Base-by-base conservation (phyloP, 2,113 vertebrate genomes). In the Aptenodytes patagonicus region DNA sequence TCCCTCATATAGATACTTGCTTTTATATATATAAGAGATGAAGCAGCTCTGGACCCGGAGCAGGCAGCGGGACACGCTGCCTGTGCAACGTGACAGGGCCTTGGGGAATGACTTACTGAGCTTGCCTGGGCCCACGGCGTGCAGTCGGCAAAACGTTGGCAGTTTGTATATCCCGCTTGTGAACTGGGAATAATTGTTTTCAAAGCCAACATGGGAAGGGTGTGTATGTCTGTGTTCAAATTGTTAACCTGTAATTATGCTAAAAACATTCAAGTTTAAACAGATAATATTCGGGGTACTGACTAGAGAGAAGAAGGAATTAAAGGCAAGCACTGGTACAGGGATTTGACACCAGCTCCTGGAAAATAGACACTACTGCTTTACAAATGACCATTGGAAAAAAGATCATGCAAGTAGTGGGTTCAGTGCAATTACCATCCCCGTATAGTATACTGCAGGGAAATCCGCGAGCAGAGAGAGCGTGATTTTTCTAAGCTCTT, bases 91-190 rank as follows among this genome's bases (percentile, higher is more conserved):
- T 44, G 73, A 34, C 0, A 3, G 36, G 29, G n/a, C 55, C n/a
- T 10, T 3, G 17, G 36, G 58, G 29, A 32, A 60, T 4, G 7
- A 13, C 29, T 52, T 36, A 2, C 51, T 40, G 3, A 57, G 61
- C 66, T 90, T 36, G 26, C 38, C 28, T 13, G 42, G 17, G 55
- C 54, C n/a, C 80, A 29, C 0, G 0, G 12, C 1, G 0, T 26
- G 32, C 4, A 1, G 40, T 7, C 10, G 6, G 65, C 8, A 6
- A 51, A 70, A 68, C 4, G 2, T 0, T 65, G 61, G 31, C 47
- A 34, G 17, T 76, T 83, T 5, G 1, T 22, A 31, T 13, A 47
- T 57, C 82, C 34, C 19, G 3, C 70, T 46, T 36, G 29, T 78
- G 60, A 95, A 47, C 65, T 68, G 52, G 42, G n/a, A 78, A 52